These are phyloP conservation scores for Pluvianellus socialis DNA, from an alignment of 2,113 vertebrate genomes.

Conservation along the genomic window DNA sequence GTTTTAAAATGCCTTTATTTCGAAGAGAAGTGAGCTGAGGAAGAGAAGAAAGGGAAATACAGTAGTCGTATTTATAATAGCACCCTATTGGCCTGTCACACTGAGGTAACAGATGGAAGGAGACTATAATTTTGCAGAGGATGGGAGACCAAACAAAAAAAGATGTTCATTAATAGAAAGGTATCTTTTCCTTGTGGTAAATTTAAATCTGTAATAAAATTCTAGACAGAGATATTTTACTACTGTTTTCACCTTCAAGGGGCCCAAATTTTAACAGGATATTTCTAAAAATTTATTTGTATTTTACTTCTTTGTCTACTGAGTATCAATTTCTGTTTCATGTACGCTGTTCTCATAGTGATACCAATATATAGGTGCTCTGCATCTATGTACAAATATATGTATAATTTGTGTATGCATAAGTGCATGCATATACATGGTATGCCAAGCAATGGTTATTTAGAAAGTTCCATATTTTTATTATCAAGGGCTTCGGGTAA, in stretches of 20 bases:
- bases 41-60: background rate
- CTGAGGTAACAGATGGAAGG: background rate
- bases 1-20: background rate
- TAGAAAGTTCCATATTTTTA: background rate
- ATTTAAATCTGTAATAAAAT: background rate
- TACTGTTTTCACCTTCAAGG: background rate
- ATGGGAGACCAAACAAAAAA: background rate
- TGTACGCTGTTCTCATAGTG: background rate
- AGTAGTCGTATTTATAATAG: background rate
- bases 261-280: background rate
- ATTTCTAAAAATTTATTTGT: background rate
- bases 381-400: background rate
- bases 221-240: background rate
- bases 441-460: background rate
- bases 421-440: background rate
- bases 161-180: background rate
- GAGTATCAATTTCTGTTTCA: background rate
- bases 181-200: background rate
- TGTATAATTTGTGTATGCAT: background rate
- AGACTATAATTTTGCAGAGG: background rate
- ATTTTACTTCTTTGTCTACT: background rate
- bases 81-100: background rate
- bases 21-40: background rate
- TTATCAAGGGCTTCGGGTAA: background rate
- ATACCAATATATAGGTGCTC: background rate